Evolutionary conservation across 2,797 vertebrate genomes (phyloP).

Genomic region (Amblyopsis hoosieri): DNA sequence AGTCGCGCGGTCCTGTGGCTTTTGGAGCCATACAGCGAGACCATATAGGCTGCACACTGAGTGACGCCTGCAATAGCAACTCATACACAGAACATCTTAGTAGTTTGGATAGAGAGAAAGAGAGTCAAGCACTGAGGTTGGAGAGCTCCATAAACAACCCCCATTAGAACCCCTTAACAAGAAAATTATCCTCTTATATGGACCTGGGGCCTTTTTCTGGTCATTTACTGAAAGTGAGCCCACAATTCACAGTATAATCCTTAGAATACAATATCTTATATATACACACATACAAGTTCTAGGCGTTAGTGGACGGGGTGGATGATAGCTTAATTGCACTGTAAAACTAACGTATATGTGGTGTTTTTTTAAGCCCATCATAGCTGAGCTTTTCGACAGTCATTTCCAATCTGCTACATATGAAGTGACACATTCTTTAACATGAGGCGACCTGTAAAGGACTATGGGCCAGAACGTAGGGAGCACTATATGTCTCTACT

Average conservation of each 20-base stretch:
- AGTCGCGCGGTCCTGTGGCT: constrained; percentile 5
- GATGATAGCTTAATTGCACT: constrained; percentile 63
- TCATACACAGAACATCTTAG: constrained; percentile 36
- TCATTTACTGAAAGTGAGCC: constrained; percentile 64
- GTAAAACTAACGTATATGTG: constrained; percentile 37
- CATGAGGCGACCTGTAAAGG: constrained; percentile 30
- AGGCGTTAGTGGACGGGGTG: constrained; percentile 30
- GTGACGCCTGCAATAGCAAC: constrained; percentile 36
- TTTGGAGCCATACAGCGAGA: constrained; percentile 23
- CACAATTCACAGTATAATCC: constrained; percentile 75
- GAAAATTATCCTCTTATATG: constrained; percentile 23
- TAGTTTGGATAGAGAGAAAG: constrained; percentile 39
- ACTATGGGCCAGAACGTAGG: neutral
- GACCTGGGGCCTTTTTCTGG: constrained; percentile 29
- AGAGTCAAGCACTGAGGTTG: constrained; percentile 27
- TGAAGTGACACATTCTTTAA: constrained; percentile 37
- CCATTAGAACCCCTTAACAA: constrained; percentile 8
- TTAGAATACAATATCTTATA: constrained; percentile 35
- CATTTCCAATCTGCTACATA: constrained; percentile 64
- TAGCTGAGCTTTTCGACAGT: constrained; percentile 51
- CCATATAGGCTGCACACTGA: constrained; percentile 29
- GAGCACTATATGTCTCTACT: constrained; percentile 48
- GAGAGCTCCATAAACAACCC: constrained; percentile 31
- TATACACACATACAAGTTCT: constrained; percentile 35
- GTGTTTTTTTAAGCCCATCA: constrained; percentile 43